These are phyloP conservation scores for Phyllostomus hastatus DNA, from an alignment of 2,113 vertebrate species.

Conservation along the genomic window DNA sequence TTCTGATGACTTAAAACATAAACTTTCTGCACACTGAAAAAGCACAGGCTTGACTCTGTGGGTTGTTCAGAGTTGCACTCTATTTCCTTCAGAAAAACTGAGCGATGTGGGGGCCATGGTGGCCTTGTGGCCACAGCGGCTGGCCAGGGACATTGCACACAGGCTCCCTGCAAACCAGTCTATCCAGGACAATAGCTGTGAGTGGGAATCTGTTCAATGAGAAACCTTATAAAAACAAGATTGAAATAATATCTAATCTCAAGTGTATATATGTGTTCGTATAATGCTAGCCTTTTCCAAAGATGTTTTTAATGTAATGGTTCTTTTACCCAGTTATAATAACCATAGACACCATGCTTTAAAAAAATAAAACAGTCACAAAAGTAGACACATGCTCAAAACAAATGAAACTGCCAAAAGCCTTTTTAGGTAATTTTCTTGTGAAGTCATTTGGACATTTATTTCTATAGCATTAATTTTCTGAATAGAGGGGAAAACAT, in stretches of 20 bases:
- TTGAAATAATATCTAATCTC: not conserved
- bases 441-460: slow-evolving; percentile 38
- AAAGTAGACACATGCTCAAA: not conserved
- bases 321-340: not conserved
- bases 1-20: slow-evolving; percentile 4
- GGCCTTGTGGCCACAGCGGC: not conserved
- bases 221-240: not conserved
- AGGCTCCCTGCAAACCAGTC: not conserved
- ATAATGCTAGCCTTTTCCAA: not conserved
- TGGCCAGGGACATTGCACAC: not conserved
- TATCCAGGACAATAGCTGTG: not conserved
- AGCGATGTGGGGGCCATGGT: not conserved
- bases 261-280: not conserved
- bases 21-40: not conserved
- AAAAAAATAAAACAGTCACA: not conserved
- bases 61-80: not conserved
- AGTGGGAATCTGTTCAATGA: not conserved
- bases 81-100: not conserved
- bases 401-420: not conserved
- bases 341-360: not conserved
- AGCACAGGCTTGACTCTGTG: not conserved
- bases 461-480: slow-evolving; percentile 27
- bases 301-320: not conserved
- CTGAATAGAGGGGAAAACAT: slow-evolving; percentile 17
- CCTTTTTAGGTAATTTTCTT: slow-evolving; percentile 37